These are phyloP conservation scores for Chelonus insularis DNA, from an alignment of 1,140 invertebrate genomes.

Conservation along the genomic window DNA sequence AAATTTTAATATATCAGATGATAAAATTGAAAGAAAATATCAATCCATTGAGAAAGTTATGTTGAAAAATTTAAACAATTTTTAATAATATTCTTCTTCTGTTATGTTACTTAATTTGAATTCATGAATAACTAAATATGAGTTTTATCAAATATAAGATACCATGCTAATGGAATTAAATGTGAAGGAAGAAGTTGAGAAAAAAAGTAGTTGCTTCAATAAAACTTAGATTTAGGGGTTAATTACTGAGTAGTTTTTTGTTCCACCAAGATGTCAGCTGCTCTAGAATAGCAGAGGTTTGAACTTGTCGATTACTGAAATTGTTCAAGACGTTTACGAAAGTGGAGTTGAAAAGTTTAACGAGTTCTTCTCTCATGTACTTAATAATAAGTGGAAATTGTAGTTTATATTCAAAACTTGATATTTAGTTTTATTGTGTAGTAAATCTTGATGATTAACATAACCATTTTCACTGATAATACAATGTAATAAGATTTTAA, in stretches of 20 bases:
- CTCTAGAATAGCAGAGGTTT: conserved; percentile 1
- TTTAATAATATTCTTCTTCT: too few species aligned
- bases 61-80: too few species aligned
- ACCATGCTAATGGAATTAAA: not conserved
- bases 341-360: conserved; percentile 5
- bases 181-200: not conserved
- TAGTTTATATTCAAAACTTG: not conserved
- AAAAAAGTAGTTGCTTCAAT: not conserved
- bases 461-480: too few species aligned
- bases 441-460: too few species aligned
- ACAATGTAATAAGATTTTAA: too few species aligned
- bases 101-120: too few species aligned
- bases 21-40: too few species aligned
- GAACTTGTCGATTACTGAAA: conserved; percentile 4
- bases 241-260: conserved; percentile 3
- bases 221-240: too few species aligned
- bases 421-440: not conserved
- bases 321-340: conserved; percentile 4
- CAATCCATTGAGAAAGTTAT: too few species aligned
- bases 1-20: too few species aligned
- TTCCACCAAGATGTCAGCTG: not conserved
- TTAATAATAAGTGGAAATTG: not conserved
- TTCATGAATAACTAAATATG: too few species aligned
- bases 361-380: not conserved
- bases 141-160: too few species aligned